These are phyloP conservation scores for Accipiter cooperii DNA, from an alignment of 2,113 vertebrate genomes.

Conservation along the genomic window DNA sequence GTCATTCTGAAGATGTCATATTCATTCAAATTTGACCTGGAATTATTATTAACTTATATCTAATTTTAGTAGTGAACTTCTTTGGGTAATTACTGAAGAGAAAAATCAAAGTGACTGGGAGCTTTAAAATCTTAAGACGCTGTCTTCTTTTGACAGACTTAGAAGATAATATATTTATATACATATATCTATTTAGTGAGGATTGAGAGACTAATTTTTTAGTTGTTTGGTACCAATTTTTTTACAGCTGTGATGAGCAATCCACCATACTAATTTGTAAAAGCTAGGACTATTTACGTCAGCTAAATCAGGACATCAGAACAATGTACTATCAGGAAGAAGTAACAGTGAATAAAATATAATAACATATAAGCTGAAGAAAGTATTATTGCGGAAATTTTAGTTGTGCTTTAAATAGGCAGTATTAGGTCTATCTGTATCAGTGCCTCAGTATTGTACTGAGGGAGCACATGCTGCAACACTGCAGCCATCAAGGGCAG, in stretches of 20 bases:
- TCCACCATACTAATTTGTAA: not conserved
- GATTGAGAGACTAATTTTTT: not conserved
- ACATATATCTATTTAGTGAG: not conserved
- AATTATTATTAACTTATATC: not conserved
- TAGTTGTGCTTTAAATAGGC: not conserved
- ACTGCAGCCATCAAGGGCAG: not conserved
- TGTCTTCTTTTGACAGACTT: not conserved
- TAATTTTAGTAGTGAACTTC: not conserved
- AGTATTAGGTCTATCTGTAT: not conserved
- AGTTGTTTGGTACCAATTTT: not conserved
- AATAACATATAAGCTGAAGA: not conserved
- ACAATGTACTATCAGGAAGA: not conserved
- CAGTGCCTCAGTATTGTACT: not conserved
- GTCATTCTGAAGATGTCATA: not conserved
- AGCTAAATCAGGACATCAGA: not conserved
- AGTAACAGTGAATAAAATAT: not conserved
- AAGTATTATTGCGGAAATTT: not conserved
- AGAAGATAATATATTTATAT: not conserved
- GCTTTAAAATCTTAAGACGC: not conserved
- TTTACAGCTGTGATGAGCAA: not conserved
- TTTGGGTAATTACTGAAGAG: not conserved
- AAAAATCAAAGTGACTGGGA: not conserved
- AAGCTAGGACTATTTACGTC: not conserved
- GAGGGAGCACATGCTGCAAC: not conserved
- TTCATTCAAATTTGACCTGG: not conserved